phyloP scores from a whole-genome alignment of 2,797 vertebrate species.

The Phoeniculus purpureus region DNA sequence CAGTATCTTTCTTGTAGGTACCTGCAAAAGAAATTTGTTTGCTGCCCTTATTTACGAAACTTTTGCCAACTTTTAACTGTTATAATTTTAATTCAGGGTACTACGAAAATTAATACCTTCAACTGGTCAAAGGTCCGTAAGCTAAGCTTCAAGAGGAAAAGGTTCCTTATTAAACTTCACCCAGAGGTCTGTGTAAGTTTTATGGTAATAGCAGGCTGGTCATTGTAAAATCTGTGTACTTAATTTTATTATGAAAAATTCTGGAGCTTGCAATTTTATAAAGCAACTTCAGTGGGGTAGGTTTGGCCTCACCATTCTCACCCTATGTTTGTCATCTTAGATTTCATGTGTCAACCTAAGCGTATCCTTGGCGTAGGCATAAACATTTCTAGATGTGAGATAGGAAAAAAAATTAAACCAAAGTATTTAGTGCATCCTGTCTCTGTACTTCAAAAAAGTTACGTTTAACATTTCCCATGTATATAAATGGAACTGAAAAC shows the following conservation, averaged over 20 bases:
- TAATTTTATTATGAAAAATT: neutral
- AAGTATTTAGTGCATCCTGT: neutral
- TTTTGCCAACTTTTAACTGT: neutral
- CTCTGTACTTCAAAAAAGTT: neutral
- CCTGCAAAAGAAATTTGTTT: neutral
- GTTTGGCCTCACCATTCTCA: neutral
- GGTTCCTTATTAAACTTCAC: slow-evolving; percentile 96
- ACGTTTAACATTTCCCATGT: neutral
- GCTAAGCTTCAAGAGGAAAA: slow-evolving; percentile 96
- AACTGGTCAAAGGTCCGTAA: slow-evolving; percentile 99
- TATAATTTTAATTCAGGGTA: slow-evolving; percentile 79
- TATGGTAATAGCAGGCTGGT: neutral
- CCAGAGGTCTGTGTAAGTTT: slow-evolving; percentile 91
- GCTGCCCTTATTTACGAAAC: neutral
- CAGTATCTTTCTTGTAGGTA: too few relatives aligned
- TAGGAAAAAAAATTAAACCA: neutral
- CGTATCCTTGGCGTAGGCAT: neutral
- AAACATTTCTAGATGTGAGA: neutral
- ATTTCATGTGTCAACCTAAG: neutral
- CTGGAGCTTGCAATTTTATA: neutral
- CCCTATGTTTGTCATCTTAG: accelerated
- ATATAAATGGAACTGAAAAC: neutral
- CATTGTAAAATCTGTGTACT: neutral
- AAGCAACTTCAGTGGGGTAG: neutral
- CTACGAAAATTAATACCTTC: slow-evolving; percentile 97